Conservation (phyloP, 1,140 invertebrate species). For the Doryteuthis pealeii region DNA sequence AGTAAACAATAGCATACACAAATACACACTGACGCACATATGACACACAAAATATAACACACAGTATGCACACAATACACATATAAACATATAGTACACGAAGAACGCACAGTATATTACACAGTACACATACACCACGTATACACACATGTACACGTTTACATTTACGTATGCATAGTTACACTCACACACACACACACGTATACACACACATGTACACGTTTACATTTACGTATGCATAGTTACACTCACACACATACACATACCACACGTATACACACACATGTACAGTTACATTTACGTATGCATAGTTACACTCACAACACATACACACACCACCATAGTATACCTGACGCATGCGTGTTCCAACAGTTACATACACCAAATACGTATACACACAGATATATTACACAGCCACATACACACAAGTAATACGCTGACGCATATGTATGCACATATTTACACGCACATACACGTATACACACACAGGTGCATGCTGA, state of each 20-base stretch:
- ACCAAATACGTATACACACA: too few relatives aligned
- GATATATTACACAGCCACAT: not conserved
- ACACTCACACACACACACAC: conserved; percentile 18
- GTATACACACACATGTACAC: conserved; percentile 6
- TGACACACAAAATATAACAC: not conserved
- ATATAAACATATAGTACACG: not conserved
- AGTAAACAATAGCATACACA: not conserved
- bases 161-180: conserved; percentile 18
- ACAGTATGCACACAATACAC: not conserved
- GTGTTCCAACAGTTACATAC: not conserved
- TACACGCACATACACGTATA: too few relatives aligned
- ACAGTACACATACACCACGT: not conserved
- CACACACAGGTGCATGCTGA: too few relatives aligned
- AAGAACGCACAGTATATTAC: not conserved
- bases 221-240: not conserved
- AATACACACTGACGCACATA: not conserved
- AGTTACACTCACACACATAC: too few relatives aligned
- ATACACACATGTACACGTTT: conserved; percentile 12
- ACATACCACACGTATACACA: conserved; percentile 15
- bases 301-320: not conserved
- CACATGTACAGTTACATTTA: not conserved
- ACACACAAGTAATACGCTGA: not conserved
- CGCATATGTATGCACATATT: not conserved
- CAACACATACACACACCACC: not conserved
- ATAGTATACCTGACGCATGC: not conserved